Base-by-base conservation (phyloP, 2,113 vertebrate species). In the Trochalopteron elliotii region DNA sequence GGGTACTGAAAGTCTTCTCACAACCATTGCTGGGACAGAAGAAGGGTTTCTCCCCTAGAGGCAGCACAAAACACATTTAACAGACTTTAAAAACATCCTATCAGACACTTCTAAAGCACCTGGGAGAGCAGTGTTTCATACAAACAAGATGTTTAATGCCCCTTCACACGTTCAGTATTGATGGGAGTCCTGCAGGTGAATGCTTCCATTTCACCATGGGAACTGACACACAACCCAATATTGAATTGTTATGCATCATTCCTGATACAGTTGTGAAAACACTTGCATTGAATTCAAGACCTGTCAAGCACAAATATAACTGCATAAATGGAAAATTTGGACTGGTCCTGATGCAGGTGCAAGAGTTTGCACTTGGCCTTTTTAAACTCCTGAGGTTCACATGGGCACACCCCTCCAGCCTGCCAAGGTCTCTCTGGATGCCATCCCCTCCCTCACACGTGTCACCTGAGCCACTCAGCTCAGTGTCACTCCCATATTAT, bases 1-100 rank as follows among this genome's bases (percentile, higher is more conserved):
- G 99, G 78, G 99, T 99, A 97, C 99, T 99, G 49, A 99, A 99
- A 15, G 99, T 98, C 98, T 99, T 99, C 98, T 99, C 99, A 96
- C 99, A 99, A 93, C 99, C 99, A 7, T 99, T 98, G 85, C 98
- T 99, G 83, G 99, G 98, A 94, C 99, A 99, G 97, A 99, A 99
- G 97, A 99, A 99, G 61, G 99, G 99, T 97, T 99, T 99, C 96
- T 99, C 99, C 93, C 99, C 99, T 99, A 91, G 1, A 95, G 88
- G 50, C 65, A 95, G 27, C 52, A 93, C 67, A 97, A 87, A 91
- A 67, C 12, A 74, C 39, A 55, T 14, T 7, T 3, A 83, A 63
- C 12, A 72, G 35, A 52, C 37, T 81, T 81, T 49, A 7, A 37
- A 81, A 80, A 44, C 24, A 37, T 50, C 40, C 5, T 10, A 27